Percentiles rank a stretch among this genome's conserved stretches.
phyloP scores from a whole-genome alignment of 2,888 invertebrate genomes.

The Acholoe squamosa region DNA sequence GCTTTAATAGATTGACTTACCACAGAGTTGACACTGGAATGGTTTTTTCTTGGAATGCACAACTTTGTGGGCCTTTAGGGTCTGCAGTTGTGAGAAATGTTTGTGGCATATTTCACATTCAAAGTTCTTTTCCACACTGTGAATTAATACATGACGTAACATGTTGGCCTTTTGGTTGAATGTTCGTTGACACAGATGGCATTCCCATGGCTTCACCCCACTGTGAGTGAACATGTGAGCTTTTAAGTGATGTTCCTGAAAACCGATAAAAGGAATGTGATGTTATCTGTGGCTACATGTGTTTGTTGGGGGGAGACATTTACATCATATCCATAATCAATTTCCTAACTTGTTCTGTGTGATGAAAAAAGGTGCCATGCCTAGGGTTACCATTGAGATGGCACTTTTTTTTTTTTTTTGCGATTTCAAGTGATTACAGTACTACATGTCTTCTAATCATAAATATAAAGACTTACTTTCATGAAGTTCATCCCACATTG shows the following conservation, averaged over 20 bases:
- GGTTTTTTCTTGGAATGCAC: constrained; percentile 83
- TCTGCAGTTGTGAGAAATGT: constrained; percentile 83
- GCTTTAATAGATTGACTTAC: constrained; percentile 73
- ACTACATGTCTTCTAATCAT: too few species aligned
- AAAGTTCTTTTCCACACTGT: constrained; percentile 80
- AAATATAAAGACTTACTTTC: constrained; percentile 75
- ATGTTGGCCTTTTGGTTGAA: constrained; percentile 84
- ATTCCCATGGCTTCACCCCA: constrained; percentile 81
- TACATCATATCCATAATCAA: too few species aligned
- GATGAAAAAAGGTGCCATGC: too few species aligned
- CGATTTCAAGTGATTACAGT: too few species aligned
- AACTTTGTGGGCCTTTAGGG: constrained; percentile 83
- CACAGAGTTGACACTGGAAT: constrained; percentile 82
- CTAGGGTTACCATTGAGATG: too few species aligned
- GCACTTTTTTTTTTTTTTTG: too few species aligned
- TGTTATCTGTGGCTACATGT: too few species aligned
- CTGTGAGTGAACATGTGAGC: constrained; percentile 83
- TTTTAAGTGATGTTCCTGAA: constrained; percentile 82
- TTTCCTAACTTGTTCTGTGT: too few species aligned
- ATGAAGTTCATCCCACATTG: constrained; percentile 84
- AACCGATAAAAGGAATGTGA: constrained; percentile 7
- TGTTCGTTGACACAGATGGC: constrained; percentile 79
- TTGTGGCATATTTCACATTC: constrained; percentile 82
- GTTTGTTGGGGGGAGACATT: too few species aligned
- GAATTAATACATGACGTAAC: constrained; percentile 82